Evolutionary conservation across 2,888 invertebrate genomes (phyloP).

Genomic region (Troides oblongomaculatus): DNA sequence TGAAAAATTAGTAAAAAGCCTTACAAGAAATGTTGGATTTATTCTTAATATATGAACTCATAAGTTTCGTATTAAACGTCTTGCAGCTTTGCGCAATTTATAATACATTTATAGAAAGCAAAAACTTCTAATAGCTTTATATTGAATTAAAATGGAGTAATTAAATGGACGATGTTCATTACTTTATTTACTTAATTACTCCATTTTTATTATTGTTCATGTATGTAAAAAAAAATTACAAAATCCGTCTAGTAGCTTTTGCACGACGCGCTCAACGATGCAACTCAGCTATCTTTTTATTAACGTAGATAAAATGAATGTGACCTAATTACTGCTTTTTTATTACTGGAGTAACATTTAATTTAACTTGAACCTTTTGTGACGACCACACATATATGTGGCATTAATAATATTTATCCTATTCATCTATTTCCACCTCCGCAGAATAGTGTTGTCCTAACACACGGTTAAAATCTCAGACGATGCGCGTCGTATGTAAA

Average conservation of each 20-base stretch:
- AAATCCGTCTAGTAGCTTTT: background rate
- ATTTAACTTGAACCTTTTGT: background rate
- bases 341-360: background rate
- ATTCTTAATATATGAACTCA: no score
- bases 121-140: no score
- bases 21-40: no score
- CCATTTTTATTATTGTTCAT: no score
- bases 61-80: no score
- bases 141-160: no score
- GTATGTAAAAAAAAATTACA: no score
- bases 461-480: slow-evolving; percentile 17
- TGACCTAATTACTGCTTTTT: background rate
- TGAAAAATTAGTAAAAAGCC: no score
- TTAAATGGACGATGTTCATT: no score
- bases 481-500: slow-evolving; percentile 49
- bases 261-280: background rate
- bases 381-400: background rate
- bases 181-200: no score
- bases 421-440: background rate
- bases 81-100: no score
- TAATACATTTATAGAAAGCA: no score
- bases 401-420: background rate
- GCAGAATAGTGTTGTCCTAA: slow-evolving; percentile 2
- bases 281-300: background rate
- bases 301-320: background rate